Percentiles rank a stretch among this genome's conserved stretches.
phyloP scores from a whole-genome alignment of 2,113 vertebrate species.

The Aix galericulata region DNA sequence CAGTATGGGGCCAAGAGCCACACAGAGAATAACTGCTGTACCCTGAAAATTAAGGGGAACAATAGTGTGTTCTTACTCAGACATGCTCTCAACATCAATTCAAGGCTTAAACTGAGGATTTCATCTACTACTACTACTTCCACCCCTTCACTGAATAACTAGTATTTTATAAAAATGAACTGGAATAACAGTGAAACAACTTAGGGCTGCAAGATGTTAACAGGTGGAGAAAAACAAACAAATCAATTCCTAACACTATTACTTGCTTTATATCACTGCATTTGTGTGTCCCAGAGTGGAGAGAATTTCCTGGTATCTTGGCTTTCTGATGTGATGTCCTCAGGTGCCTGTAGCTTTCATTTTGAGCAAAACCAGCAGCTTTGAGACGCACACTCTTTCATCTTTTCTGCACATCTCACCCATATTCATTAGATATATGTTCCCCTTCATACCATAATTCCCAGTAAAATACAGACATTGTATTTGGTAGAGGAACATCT shows the following conservation, averaged over 20 bases:
- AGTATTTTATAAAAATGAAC: not conserved
- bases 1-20: not conserved
- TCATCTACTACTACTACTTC: not conserved
- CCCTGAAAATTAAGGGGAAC: not conserved
- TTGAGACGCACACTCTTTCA: not conserved
- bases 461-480: not conserved
- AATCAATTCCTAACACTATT: not conserved
- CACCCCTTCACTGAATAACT: not conserved
- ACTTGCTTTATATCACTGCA: not conserved
- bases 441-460: not conserved
- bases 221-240: not conserved
- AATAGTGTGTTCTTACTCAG: not conserved
- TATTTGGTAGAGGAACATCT: not conserved
- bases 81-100: not conserved
- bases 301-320: not conserved
- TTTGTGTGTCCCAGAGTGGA: not conserved
- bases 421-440: not conserved
- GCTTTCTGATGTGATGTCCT: not conserved
- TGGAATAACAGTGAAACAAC: not conserved
- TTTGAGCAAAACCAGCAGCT: not conserved
- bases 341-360: not conserved
- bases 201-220: not conserved
- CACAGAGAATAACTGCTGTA: not conserved
- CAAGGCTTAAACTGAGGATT: not conserved
- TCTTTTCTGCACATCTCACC: not conserved